Evolutionary conservation across 2,113 vertebrate species (phyloP), one percentile per base, ranked within the genome.

Genomic region (Gavialis gangeticus): DNA sequence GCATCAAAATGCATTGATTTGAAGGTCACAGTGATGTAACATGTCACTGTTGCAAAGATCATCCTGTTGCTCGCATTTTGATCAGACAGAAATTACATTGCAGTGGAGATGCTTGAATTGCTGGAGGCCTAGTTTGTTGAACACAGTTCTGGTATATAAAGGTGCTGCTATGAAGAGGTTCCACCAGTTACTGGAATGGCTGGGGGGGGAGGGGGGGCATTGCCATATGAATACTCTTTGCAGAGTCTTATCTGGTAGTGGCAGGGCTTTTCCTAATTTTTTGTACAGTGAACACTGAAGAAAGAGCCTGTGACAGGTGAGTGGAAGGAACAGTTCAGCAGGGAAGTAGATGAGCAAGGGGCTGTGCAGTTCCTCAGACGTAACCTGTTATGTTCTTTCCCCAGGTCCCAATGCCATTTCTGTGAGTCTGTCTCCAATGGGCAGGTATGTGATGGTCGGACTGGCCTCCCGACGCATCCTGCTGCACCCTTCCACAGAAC

Each of bases 391-490:
- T 97, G 2, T 95, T 96, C 83, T 85, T 71, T 93, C 24, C 28
- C 0, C 78, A 99, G 99, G 99, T 96, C 99, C 99, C 10, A 99
- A 99, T 63, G 99, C 99, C 58, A 99, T 99, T 98, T 99, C 99
- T 0, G 99, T 99, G 86, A 99, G 99, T 96, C 95, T 99, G 93
- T 99, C 99, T 86, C 99, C 99, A 1, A 99, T 99, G 99, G 99
- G 99, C 94, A 99, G 99, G 64, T 99, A 99, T 0, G 99, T 99
- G 17, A 99, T 99, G 99, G 99, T 99, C 63, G 99, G 99, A 59
- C 96, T 99, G 97, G 99, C 99, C 90, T 99, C 99, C 12, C 98
- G 99, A 46, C 98, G 99, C 83, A 99, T 99, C 97, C 98, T 99
- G 82, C 98, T 99, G 93, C 99, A 99, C 91, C 99, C 99, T 73